Evolutionary conservation across 1,140 invertebrate species (phyloP).

Genomic region (Ceratosolen solmsi): DNA sequence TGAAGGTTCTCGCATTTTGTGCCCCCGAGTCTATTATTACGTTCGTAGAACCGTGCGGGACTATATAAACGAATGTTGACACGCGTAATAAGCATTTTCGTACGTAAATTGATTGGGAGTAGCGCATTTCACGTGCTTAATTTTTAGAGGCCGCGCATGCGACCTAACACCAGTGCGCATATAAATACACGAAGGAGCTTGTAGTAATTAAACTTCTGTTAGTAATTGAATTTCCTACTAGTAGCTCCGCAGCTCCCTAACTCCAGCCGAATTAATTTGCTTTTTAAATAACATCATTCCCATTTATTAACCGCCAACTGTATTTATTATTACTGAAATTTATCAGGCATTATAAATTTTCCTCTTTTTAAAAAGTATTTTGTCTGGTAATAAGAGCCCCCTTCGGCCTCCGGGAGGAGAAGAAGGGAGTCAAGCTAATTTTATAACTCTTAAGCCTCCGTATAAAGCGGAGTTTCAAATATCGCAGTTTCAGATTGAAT

Average conservation of each 20-base stretch:
- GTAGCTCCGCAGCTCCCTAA: too few species aligned
- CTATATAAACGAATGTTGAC: too few species aligned
- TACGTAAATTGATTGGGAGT: too few species aligned
- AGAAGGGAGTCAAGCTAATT: background rate
- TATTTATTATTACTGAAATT: background rate
- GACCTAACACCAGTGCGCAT: background rate
- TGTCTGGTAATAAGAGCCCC: background rate
- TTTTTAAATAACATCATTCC: background rate
- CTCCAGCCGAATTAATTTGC: background rate
- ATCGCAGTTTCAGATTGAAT: background rate
- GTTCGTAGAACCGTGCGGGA: too few species aligned
- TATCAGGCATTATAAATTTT: background rate
- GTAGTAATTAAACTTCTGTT: background rate
- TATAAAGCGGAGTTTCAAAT: background rate
- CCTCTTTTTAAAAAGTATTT: background rate
- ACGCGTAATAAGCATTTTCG: too few species aligned
- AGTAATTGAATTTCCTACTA: background rate
- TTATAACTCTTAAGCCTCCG: conserved; percentile 2
- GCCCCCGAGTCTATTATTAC: too few species aligned
- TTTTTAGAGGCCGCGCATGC: background rate
- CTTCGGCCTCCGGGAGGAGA: background rate
- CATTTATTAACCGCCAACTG: background rate
- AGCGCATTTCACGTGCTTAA: background rate
- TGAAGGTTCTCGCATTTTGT: too few species aligned
- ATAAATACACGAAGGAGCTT: background rate